Percentiles rank a stretch among this genome's conserved stretches.
Evolutionary conservation across 2,888 invertebrate genomes (phyloP).

Genomic region (Spodoptera exigua): DNA sequence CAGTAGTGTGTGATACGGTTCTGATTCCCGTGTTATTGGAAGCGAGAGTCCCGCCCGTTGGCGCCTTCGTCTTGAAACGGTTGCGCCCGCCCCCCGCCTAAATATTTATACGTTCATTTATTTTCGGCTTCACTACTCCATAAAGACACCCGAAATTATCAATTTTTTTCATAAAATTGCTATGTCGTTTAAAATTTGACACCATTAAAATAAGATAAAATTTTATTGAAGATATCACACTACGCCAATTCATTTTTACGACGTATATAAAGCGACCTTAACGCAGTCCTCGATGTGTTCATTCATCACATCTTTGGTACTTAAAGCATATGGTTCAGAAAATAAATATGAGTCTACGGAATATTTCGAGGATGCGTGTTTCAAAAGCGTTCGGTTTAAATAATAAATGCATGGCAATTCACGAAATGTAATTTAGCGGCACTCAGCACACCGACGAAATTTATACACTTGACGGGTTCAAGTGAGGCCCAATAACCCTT

Average conservation of each 20-base stretch:
- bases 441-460: conserved; percentile 25
- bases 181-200: conserved; percentile 2
- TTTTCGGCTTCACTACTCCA: conserved; percentile 1
- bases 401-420: conserved; percentile 37
- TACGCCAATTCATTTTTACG: conserved; percentile 24
- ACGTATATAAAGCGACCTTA: conserved; percentile 24
- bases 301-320: conserved; percentile 12
- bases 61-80: conserved; percentile 11
- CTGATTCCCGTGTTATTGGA: conserved; percentile 35
- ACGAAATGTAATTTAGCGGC: conserved; percentile 38
- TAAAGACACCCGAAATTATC: background rate
- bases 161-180: no score
- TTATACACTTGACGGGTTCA: conserved; percentile 38
- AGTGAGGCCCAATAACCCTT: conserved; percentile 30
- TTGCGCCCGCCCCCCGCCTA: background rate
- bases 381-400: conserved; percentile 28
- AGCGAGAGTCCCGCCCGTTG: conserved; percentile 4
- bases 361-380: conserved; percentile 16
- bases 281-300: background rate
- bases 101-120: conserved; percentile 17
- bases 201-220: conserved; percentile 26
- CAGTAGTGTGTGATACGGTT: conserved; percentile 29
- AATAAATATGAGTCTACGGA: conserved; percentile 12
- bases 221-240: conserved; percentile 10
- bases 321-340: conserved; percentile 6